A percentile compares a stretch with the other conserved stretches of the same genome.
Conservation (phyloP, 2,113 vertebrate species). For the Atractosteus spatula region DNA sequence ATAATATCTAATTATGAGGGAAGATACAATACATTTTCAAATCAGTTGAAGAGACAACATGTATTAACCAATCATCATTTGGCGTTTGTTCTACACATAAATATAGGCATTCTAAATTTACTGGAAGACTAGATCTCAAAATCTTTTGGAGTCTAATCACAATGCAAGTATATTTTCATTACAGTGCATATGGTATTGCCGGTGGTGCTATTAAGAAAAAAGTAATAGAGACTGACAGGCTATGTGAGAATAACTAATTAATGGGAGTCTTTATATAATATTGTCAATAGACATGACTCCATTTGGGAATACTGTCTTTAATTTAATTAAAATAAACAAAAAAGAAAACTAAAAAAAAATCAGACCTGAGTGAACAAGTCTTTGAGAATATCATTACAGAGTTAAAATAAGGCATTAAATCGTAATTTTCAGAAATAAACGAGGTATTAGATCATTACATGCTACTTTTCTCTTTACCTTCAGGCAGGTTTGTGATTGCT, state of each 20-base stretch:
- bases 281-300: neutral
- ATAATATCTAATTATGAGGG: slow-evolving; percentile 19
- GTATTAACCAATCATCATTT: slow-evolving; percentile 13
- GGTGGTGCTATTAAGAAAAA: slow-evolving; percentile 23
- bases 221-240: slow-evolving; percentile 24
- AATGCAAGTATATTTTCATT: slow-evolving; percentile 26
- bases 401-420: too few species aligned
- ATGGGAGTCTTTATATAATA: slow-evolving; percentile 2
- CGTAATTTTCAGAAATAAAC: too few species aligned
- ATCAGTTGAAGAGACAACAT: slow-evolving; percentile 23
- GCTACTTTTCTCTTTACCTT: too few species aligned
- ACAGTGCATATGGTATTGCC: slow-evolving; percentile 27
- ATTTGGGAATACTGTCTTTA: neutral
- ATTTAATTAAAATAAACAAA: too few species aligned
- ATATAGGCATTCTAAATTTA: slow-evolving; percentile 36
- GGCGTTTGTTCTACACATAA: slow-evolving; percentile 25
- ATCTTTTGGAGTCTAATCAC: slow-evolving; percentile 29
- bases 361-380: too few species aligned
- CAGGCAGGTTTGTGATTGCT: too few species aligned
- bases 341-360: too few species aligned
- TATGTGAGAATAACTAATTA: slow-evolving; percentile 18
- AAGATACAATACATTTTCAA: slow-evolving; percentile 24
- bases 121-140: slow-evolving; percentile 29
- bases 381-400: too few species aligned
- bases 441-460: too few species aligned